These are phyloP conservation scores for Trichopoda pennipes DNA, from an alignment of 2,888 invertebrate genomes.

Conservation along the genomic window DNA sequence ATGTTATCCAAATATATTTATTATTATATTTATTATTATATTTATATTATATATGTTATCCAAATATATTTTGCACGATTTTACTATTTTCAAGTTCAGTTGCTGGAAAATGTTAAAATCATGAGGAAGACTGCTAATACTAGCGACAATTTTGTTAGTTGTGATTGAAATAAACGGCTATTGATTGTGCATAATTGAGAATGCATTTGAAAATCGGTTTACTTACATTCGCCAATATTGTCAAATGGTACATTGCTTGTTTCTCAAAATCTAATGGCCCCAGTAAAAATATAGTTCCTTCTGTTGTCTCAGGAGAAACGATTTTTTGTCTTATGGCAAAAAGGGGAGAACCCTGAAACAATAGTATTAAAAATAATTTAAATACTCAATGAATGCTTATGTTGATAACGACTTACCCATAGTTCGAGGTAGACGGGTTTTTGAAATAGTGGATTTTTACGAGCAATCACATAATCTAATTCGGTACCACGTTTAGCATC, in stretches of 20 bases:
- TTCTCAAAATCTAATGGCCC: conserved; percentile 93
- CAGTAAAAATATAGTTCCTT: conserved; percentile 89
- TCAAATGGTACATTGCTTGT: conserved; percentile 92
- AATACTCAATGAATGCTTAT: conserved; percentile 10
- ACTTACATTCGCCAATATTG: conserved; percentile 93
- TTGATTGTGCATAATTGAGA: background rate
- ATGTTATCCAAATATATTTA: no score
- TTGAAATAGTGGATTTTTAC: conserved; percentile 89
- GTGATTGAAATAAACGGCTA: background rate
- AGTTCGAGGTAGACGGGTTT: conserved; percentile 91
- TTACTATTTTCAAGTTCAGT: no score
- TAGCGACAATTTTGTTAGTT: no score
- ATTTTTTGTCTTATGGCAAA: conserved; percentile 90
- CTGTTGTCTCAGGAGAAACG: conserved; percentile 88
- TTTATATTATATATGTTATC: no score
- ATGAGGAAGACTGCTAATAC: no score
- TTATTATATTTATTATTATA: no score
- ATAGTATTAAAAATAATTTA: background rate
- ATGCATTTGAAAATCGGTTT: conserved; percentile 31
- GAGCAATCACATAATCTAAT: conserved; percentile 90
- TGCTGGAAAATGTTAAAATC: no score
- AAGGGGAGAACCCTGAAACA: conserved; percentile 85
- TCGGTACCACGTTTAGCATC: conserved; percentile 90
- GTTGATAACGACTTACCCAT: conserved; percentile 83
- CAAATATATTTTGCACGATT: no score